These are phyloP conservation scores for Linepithema humile DNA, from an alignment of 1,140 invertebrate genomes.

Conservation along the genomic window DNA sequence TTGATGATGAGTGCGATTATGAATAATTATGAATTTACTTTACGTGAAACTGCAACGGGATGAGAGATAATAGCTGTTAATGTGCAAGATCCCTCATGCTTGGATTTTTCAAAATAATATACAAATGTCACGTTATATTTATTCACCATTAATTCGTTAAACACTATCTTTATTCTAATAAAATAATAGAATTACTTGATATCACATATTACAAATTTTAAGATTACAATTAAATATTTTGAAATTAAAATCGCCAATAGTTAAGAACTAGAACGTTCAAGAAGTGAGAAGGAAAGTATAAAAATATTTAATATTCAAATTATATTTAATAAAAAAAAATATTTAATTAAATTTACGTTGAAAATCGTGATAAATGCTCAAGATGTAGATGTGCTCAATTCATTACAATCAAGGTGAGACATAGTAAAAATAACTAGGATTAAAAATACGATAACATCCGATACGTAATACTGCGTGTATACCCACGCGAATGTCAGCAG, in stretches of 20 bases:
- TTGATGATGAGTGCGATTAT: background rate
- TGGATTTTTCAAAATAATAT: background rate
- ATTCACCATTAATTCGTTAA: background rate
- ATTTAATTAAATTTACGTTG: background rate
- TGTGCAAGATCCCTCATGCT: background rate
- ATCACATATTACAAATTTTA: background rate
- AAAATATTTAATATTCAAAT: background rate
- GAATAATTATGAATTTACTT: conserved; percentile 26
- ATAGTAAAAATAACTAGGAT: background rate
- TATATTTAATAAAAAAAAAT: background rate
- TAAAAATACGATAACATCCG: conserved; percentile 22
- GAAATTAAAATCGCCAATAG: background rate
- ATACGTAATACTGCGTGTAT: conserved; percentile 15
- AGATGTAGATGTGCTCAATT: background rate
- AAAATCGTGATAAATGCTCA: background rate
- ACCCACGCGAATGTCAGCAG: conserved; percentile 32
- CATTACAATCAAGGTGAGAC: background rate
- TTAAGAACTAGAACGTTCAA: background rate
- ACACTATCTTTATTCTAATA: background rate
- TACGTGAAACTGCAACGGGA: too few species aligned
- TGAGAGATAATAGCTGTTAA: background rate
- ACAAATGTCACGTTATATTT: background rate
- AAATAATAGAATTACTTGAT: background rate
- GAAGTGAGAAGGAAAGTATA: background rate
- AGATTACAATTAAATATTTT: background rate